A percentile compares a stretch with the other conserved stretches of the same genome.
Evolutionary conservation across 2,888 invertebrate genomes (phyloP).

Genomic region (Ochropleura plecta): DNA sequence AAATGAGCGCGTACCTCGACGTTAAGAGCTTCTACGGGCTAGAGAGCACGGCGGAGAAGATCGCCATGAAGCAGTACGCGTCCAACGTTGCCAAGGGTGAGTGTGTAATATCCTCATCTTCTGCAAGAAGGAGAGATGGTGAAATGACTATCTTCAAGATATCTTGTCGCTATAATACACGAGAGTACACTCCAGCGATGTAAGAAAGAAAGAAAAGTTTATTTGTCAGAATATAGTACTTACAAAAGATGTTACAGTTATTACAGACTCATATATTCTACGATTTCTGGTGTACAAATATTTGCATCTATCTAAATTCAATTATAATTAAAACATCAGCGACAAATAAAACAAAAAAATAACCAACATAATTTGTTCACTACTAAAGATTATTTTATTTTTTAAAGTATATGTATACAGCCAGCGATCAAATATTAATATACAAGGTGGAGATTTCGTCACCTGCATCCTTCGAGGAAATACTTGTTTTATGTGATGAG

Average conservation of each 20-base stretch:
- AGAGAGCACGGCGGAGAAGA: conserved; percentile 98
- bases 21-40: conserved; percentile 98
- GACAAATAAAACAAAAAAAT: too few species aligned
- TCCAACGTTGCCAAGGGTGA: conserved; percentile 93
- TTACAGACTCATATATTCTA: too few species aligned
- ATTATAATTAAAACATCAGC: too few species aligned
- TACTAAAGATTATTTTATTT: too few species aligned
- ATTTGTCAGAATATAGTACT: too few species aligned
- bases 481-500: background rate
- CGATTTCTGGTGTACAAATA: too few species aligned
- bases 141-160: background rate
- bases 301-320: too few species aligned
- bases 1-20: conserved; percentile 97
- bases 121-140: background rate
- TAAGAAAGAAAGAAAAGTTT: too few species aligned
- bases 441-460: background rate
- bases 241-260: too few species aligned
- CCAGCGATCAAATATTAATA: background rate
- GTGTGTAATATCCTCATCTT: background rate
- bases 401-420: background rate
- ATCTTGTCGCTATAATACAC: background rate
- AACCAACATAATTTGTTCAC: too few species aligned
- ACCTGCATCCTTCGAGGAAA: background rate
- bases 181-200: background rate
- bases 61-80: conserved; percentile 98